Base-by-base conservation (phyloP, 2,888 invertebrate species). In the Cephus pygmeus region DNA sequence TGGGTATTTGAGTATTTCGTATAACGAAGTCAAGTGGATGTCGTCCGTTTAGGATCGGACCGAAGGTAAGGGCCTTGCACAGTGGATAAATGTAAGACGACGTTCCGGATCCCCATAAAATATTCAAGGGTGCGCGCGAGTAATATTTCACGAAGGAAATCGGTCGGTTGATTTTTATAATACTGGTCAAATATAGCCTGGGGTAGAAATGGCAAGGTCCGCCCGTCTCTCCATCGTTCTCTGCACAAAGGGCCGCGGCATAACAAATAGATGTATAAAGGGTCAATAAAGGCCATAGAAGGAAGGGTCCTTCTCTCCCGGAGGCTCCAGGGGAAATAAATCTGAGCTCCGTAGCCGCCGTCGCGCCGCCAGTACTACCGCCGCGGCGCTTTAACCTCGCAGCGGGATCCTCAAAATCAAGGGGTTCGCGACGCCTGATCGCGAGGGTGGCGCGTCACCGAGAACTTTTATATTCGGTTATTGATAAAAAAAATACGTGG, bases 141-240 rank as follows among this genome's bases (percentile, higher is more conserved):
- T 87, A 87, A 91, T 91, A 91, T 91, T 91, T 91, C 89, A 91
- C 87, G 88, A 87, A 89, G 90, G 89, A 91, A 91, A 91, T 91
- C 91, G 91, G 90, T 91, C 90, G 91, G 91, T 91, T 91, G 91
- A 91, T 91, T 91, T 91, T 91, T 91, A 91, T 91, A 91, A 91
- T 91, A 91, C 91, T 91, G 91, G 91, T 91, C 91, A 91, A 91
- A 91, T 91, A 91, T 90, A 90, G 91, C 90, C 89, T 88, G 86
- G 91, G 91, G 91, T 90, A 85, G 82, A 82, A 81, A 81, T 79
- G 83, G 85, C 82, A 83, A 87, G 71, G 87, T 82, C 83, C 84
- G 83, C 83, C 56, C 56, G 23, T 80, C 77, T 81, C 33, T 31
- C n/a, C 73, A 15, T 75, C 69, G 68, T 76, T 68, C 78, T 69